Base-by-base conservation (phyloP, 2,888 invertebrate genomes). In the Tanypteryx hageni region DNA sequence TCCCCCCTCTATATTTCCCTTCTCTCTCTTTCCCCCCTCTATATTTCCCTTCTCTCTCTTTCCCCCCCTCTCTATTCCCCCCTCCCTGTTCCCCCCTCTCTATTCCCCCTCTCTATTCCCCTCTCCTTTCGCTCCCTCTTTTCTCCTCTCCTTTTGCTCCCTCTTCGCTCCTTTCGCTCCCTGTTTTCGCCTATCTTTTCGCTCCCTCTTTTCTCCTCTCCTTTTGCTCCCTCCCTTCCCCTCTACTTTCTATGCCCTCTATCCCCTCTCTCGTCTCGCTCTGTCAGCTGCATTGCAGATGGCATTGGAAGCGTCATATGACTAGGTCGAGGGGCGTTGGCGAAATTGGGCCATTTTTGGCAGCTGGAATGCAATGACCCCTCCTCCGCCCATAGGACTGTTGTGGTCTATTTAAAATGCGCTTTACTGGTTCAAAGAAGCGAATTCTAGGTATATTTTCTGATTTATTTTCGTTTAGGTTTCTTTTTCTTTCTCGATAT, bases 211-310 rank as follows among this genome's bases (percentile, higher is more conserved):
- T 3, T 31, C 31, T 27, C 83, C 83, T 64, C 64, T 7, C 83
- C 56, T 56, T 14, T 76, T n/a, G 10, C n/a, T n/a, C 76, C n/a
- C 76, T n/a, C 13, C n/a, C 76, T 27, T 27, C 1, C 83, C 10
- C 83, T 16, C 14, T 31, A 31, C 44, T 8, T 8, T 44, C 82
- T 18, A 27, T 31, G 31, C 82, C n/a, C n/a, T 27, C 76, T 13
- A 0, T n/a, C 76, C 83, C 9, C 18, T 57, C 18, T 11, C 56
- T 56, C 18, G 3, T 44, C n/a, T n/a, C 11, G 56, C n/a, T 57
- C 11, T 64, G 89, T 64, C 89, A 89, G 89, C 89, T 89, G 89
- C 89, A 89, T 64, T 89, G 89, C 89, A 89, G 89, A 89, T 89
- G 89, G 44, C 64, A 89, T 64, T 44, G 76, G 76, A 27, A 76